phyloP scores from a whole-genome alignment of 2,888 invertebrate genomes.

The Hirudinaria manillensis region DNA sequence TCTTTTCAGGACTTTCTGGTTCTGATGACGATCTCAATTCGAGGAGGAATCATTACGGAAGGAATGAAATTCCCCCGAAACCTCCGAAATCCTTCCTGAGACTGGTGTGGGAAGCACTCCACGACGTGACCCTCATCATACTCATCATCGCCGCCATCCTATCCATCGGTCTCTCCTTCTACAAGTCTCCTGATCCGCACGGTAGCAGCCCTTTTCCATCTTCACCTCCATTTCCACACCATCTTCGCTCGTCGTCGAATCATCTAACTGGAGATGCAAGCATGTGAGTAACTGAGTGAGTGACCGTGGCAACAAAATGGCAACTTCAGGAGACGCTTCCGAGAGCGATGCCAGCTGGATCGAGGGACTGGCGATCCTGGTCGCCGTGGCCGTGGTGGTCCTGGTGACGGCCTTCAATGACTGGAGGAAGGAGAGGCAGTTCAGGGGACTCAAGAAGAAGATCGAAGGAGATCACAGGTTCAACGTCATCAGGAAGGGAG shows the following conservation, averaged over 20 bases:
- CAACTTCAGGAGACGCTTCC: slow-evolving; percentile 61
- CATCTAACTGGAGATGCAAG: background rate
- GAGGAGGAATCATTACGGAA: slow-evolving; percentile 90
- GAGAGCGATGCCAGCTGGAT: slow-evolving; percentile 95
- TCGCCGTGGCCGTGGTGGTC: slow-evolving; percentile 97
- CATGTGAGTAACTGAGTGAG: background rate
- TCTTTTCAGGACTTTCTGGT: slow-evolving; percentile 66
- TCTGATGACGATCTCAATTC: slow-evolving; percentile 81
- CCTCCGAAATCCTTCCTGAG: slow-evolving; percentile 97
- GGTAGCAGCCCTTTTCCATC: background rate
- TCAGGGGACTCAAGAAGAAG: slow-evolving; percentile 91
- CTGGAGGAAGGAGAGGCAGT: slow-evolving; percentile 98
- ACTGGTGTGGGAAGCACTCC: slow-evolving; percentile 97
- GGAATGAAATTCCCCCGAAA: slow-evolving; percentile 97
- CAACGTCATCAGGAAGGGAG: slow-evolving; percentile 79
- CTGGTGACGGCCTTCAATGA: slow-evolving; percentile 99
- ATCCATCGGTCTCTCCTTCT: slow-evolving; percentile 84
- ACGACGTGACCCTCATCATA: slow-evolving; percentile 97
- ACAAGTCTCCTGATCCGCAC: slow-evolving; percentile 43
- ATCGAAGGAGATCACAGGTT: slow-evolving; percentile 99
- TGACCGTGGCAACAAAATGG: too few species aligned
- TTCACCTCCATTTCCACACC: too few species aligned
- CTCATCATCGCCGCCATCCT: slow-evolving; percentile 95
- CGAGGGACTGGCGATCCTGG: slow-evolving; percentile 96
- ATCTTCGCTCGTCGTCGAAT: too few species aligned